Evolutionary conservation across 30 jellyfish, hydroid and myxozoan genomes (phyloP).

Genomic region (Aurelia aurita): DNA sequence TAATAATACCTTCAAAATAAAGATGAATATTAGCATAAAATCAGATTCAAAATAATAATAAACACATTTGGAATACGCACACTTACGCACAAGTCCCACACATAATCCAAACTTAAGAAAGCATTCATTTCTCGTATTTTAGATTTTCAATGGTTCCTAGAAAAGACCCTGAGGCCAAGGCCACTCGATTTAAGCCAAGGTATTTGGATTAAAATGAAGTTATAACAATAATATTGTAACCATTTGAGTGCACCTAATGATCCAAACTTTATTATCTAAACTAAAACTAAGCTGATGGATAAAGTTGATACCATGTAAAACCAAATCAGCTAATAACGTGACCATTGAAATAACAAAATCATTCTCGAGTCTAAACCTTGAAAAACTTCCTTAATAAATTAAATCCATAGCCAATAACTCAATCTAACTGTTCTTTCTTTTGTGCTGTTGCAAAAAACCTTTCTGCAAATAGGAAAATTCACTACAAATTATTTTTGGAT

Average conservation of each 20-base stretch:
- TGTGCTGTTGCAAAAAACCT: too few species aligned
- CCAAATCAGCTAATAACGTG: too few species aligned
- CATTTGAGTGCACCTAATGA: not conserved
- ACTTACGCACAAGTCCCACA: too few species aligned
- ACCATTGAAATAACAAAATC: too few species aligned
- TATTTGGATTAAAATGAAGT: not conserved
- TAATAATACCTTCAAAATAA: not conserved
- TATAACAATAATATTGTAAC: not conserved
- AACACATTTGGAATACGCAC: too few species aligned
- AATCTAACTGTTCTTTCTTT: too few species aligned
- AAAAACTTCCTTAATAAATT: too few species aligned
- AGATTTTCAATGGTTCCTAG: constrained; percentile 59
- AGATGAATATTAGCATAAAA: not conserved
- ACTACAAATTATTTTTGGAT: too few species aligned
- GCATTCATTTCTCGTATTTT: not conserved
- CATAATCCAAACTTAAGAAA: not conserved
- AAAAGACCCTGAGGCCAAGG: constrained; percentile 60
- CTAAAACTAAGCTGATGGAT: not conserved
- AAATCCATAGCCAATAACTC: too few species aligned
- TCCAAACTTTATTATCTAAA: not conserved
- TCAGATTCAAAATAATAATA: not conserved
- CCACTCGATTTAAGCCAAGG: constrained; percentile 55
- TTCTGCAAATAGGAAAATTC: too few species aligned
- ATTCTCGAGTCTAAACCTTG: too few species aligned
- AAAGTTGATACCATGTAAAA: not conserved